Evolutionary conservation across 2,888 invertebrate genomes (phyloP).

Genomic region (Orthosia gothica): DNA sequence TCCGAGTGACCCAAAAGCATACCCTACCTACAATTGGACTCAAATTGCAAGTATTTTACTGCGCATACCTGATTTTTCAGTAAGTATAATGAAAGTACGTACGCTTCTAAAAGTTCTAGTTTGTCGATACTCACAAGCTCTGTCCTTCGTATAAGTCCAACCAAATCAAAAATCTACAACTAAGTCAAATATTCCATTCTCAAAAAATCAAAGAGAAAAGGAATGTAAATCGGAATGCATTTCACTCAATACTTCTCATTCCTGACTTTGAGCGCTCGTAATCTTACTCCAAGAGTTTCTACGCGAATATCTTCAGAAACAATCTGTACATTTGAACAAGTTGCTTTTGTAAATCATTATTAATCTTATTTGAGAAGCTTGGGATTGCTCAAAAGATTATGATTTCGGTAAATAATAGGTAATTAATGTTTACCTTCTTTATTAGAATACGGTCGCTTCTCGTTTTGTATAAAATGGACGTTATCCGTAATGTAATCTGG

Average conservation of each 20-base stretch:
- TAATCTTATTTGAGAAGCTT: constrained; percentile 59
- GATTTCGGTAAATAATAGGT: constrained; percentile 57
- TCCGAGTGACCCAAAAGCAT: no score
- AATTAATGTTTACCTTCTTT: constrained; percentile 61
- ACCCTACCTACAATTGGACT: no score
- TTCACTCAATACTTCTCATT: constrained; percentile 50
- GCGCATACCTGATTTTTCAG: not conserved
- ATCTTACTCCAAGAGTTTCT: constrained; percentile 44
- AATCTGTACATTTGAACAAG: constrained; percentile 49
- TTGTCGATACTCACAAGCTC: not conserved
- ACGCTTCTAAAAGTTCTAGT: not conserved
- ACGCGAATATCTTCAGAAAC: constrained; percentile 54
- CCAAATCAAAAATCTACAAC: constrained; percentile 2
- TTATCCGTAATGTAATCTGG: constrained; percentile 42
- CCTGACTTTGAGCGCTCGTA: constrained; percentile 34
- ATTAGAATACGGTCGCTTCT: constrained; percentile 30
- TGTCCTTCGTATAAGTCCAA: not conserved
- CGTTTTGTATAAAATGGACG: constrained; percentile 39
- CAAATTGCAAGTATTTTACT: constrained; percentile 13
- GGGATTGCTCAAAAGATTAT: constrained; percentile 57
- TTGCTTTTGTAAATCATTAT: constrained; percentile 57
- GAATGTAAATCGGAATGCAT: constrained; percentile 52
- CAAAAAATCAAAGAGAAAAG: constrained; percentile 35
- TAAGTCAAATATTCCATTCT: constrained; percentile 37
- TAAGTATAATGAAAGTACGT: not conserved